phyloP scores from a whole-genome alignment of 2,797 vertebrate species.

The Dicrostonyx torquatus region DNA sequence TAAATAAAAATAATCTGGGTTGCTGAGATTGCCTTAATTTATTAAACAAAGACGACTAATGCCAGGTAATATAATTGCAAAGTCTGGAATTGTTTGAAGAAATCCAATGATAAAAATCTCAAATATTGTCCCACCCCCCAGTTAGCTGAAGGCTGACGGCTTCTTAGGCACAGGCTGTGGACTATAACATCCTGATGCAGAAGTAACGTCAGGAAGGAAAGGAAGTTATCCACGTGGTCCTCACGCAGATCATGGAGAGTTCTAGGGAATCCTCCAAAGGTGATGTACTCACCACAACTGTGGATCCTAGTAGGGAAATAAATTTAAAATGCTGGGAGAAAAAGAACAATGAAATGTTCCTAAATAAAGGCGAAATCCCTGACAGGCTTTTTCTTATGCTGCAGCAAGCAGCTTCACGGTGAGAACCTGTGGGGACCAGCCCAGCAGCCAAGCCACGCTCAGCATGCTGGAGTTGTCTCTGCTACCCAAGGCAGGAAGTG shows the following conservation, averaged over 20 bases:
- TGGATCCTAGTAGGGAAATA: not conserved
- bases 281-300: not conserved
- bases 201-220: constrained; percentile 51
- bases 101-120: constrained; percentile 76
- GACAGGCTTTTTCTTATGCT: constrained; percentile 6
- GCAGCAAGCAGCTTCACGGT: not conserved
- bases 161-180: constrained; percentile 63
- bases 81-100: constrained; percentile 71
- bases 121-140: constrained; percentile 69
- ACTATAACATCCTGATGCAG: constrained; percentile 61
- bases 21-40: constrained; percentile 69
- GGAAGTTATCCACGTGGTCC: constrained; percentile 13
- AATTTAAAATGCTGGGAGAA: constrained; percentile 44
- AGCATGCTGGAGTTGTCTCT: not conserved
- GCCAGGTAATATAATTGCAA: constrained; percentile 54
- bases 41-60: constrained; percentile 74
- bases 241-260: not conserved
- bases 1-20: not conserved
- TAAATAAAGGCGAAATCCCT: not conserved
- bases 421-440: not conserved
- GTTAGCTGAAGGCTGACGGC: constrained; percentile 77
- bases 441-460: not conserved
- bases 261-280: constrained; percentile 35
- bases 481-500: not conserved
- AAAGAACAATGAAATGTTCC: not conserved